Percentiles rank a stretch among this genome's conserved stretches.
Conservation (phyloP, 2,888 invertebrate species). For the Plusia festucae region DNA sequence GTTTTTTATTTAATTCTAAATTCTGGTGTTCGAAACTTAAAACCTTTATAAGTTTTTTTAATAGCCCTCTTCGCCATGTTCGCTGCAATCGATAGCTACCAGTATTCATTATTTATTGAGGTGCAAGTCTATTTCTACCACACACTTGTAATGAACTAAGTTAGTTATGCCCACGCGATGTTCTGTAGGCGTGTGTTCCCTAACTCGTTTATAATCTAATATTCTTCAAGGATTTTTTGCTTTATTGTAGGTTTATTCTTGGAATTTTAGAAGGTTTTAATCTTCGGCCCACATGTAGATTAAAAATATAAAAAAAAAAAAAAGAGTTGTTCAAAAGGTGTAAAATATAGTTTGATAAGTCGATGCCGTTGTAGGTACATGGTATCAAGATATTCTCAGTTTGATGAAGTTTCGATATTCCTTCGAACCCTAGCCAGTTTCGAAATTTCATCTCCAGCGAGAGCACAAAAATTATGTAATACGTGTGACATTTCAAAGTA, state of each 20-base stretch:
- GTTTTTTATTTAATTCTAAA: background rate
- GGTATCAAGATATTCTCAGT: too few relatives aligned
- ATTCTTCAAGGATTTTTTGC: background rate
- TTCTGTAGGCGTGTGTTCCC: background rate
- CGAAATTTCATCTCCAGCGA: too few relatives aligned
- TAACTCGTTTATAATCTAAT: background rate
- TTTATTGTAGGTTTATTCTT: background rate
- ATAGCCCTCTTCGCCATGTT: constrained; percentile 26
- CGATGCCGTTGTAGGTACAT: too few relatives aligned
- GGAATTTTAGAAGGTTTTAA: background rate
- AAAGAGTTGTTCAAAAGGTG: too few relatives aligned
- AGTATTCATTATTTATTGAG: constrained; percentile 44
- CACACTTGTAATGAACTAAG: constrained; percentile 15
- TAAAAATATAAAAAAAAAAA: too few relatives aligned
- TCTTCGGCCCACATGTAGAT: too few relatives aligned
- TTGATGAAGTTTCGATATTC: too few relatives aligned
- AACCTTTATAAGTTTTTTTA: constrained; percentile 29
- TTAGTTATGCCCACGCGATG: constrained; percentile 29
- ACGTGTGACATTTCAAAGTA: too few relatives aligned
- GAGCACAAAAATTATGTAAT: too few relatives aligned
- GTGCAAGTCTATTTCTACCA: constrained; percentile 34
- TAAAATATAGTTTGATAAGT: too few relatives aligned
- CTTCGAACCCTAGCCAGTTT: too few relatives aligned
- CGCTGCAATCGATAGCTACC: constrained; percentile 38
- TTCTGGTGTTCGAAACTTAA: background rate